Evolutionary conservation across 2,113 vertebrate genomes (phyloP), one percentile per base, ranked within the genome.

Genomic region (Nothocercus nigrocapillus): DNA sequence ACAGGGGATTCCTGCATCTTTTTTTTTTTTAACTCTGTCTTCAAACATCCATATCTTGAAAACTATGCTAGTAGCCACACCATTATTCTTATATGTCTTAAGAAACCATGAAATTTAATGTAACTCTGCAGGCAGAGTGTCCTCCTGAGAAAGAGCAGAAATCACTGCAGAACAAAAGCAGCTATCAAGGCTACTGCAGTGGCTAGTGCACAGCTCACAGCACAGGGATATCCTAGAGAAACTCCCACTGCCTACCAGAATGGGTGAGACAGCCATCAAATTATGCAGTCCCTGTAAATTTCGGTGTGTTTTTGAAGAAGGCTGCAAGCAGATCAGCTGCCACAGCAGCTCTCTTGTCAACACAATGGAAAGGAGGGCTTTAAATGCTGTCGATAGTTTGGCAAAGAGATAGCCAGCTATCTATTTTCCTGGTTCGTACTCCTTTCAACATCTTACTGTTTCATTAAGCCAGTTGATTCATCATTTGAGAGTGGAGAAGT

Each of bases 381-480:
- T 32, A 58, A 32, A 58, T 63, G 24, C 3, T 58, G 13, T 30
- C 8, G 62, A 54, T 53, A 21, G 4, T 56, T 68, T 56, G 72
- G 25, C 61, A 90, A 59, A 88, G 24, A 74, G 7, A 42, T 4
- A 45, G 21, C 1, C 34, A 90, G 0, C 38, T 89, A 3, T 22
- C 45, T 72, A 8, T 86, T 88, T 90, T 93, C 19, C 24, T 84
- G 76, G 72, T 70, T 72, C 75, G 42, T 49, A 68, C 45, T 86
- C 36, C 51, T 62, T 92, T 68, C 89, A 89, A 77, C 66, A 84
- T 61, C 58, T 82, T 84, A 92, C 47, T 76, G 7, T 95, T 95
- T 93, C 69, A 96, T 96, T 94, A 94, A 92, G 66, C 53, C 36
- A 36, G 62, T 93, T 90, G 92, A 94, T 94, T 90, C 95, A 95